A percentile compares a stretch with the other conserved stretches of the same genome.
Conservation (phyloP, 2,888 invertebrate species). For the Drosophila atripex region DNA sequence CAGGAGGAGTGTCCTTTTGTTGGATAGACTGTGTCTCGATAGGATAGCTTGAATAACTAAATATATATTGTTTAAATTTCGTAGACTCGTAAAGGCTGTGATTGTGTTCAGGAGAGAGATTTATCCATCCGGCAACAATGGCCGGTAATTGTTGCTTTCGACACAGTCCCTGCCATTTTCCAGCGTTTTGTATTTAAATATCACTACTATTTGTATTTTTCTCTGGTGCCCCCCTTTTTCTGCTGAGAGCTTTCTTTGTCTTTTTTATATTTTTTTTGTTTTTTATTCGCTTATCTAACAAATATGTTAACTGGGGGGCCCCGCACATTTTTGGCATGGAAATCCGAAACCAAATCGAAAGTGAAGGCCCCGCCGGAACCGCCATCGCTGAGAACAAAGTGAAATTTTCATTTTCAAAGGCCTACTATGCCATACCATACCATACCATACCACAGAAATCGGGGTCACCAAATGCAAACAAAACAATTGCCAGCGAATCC, state of each 20-base stretch:
- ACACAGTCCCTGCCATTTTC: constrained; percentile 16
- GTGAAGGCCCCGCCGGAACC: constrained; percentile 32
- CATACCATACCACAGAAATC: not conserved
- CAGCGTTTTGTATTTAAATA: constrained; percentile 7
- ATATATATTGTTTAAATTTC: constrained; percentile 14
- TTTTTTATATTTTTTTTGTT: constrained; percentile 7
- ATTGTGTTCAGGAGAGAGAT: not conserved
- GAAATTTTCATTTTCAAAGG: constrained; percentile 35
- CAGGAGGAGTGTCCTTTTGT: too few relatives aligned
- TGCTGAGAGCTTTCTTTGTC: constrained; percentile 18
- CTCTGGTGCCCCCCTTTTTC: constrained; percentile 1
- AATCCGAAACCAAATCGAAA: constrained; percentile 48
- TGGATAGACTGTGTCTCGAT: not conserved
- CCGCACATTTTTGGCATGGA: constrained; percentile 37
- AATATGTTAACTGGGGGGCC: constrained; percentile 37
- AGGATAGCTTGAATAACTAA: not conserved
- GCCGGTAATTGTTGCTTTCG: constrained; percentile 37
- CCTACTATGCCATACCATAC: not conserved
- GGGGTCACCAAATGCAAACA: constrained; percentile 19
- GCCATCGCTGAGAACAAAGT: constrained; percentile 40
- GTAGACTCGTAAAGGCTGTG: not conserved
- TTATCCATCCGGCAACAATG: constrained; percentile 45
- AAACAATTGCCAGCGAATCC: constrained; percentile 16
- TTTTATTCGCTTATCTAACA: constrained; percentile 49
- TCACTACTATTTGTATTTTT: not conserved